These are phyloP conservation scores for Gila robusta DNA, from an alignment of 2,797 vertebrate species.

Conservation along the genomic window DNA sequence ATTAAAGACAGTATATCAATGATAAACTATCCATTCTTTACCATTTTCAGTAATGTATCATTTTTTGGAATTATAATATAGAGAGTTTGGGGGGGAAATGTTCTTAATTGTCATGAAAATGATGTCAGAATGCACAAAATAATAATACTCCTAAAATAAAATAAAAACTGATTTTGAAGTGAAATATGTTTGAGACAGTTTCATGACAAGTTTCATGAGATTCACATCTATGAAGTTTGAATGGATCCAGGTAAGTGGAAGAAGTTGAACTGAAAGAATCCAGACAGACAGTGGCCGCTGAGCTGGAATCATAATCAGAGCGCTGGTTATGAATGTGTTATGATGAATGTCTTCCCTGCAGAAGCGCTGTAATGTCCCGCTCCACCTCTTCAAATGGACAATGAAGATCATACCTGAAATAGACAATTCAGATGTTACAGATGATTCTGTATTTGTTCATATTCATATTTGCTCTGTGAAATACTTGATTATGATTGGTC, in stretches of 20 bases:
- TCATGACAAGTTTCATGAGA: neutral
- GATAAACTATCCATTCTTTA: neutral
- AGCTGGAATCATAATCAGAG: neutral
- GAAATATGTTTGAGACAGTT: neutral
- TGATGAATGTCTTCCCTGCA: constrained; percentile 59
- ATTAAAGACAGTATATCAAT: neutral
- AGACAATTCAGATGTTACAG: constrained; percentile 28
- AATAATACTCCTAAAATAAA: neutral
- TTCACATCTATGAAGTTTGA: neutral
- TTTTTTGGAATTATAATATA: neutral
- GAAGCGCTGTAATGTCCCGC: constrained; percentile 75
- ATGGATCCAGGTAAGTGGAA: neutral
- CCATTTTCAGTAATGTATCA: neutral
- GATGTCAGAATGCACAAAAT: neutral
- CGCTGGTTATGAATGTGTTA: neutral
- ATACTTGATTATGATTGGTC: neutral
- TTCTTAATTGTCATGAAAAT: neutral
- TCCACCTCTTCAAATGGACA: constrained; percentile 76
- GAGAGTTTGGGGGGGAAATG: neutral
- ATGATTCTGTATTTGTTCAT: neutral
- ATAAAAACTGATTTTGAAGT: neutral
- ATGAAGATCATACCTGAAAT: constrained; percentile 78
- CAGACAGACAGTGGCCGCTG: neutral
- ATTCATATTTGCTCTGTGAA: neutral
- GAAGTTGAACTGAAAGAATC: neutral